Base-by-base conservation (phyloP, 2,113 vertebrate species). In the Panthera uncia region DNA sequence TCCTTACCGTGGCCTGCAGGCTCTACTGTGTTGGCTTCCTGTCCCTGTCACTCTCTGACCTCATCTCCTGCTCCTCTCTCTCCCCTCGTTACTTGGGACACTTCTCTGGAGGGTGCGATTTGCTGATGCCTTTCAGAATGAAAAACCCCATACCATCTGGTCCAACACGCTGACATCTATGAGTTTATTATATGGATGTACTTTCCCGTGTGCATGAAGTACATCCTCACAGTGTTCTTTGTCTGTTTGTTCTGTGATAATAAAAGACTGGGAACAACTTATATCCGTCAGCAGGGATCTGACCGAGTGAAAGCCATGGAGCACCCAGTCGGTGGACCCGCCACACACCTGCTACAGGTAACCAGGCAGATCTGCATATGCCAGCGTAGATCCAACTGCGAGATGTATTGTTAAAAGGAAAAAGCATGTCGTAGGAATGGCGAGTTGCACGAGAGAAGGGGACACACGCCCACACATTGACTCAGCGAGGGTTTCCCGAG, bases 201-300 rank as follows among this genome's bases (percentile, higher is more conserved):
- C 18, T 76, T 88, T 45, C 23, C 16, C 14, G 2, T 21, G n/a
- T 48, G 41, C 66, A 50, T 16, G 48, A 57, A 78, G 69, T 76
- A 38, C 13, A 11, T 52, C 23, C 65, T 48, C 65, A 36, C 10
- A 18, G 33, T 19, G 16, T 11, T 41, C 91, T 21, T 45, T 61
- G 50, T 73, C 81, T 80, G 25, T 68, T 61, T n/a, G 21, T 61
- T 92, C 48, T 55, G 14, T 69, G 66, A 82, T 55, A 65, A 55
- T 78, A 81, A 82, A 97, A 97, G 69, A 52, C 23, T 8, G 18
- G 79, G 41, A 68, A 61, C 79, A 86, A 14, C 11, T 73, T 76
- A 6, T 16, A n/a, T 63, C 33, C 21, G 65, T 84, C 82, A 82
- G 31, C 41, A 74, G 76, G 57, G 13, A 14, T 52, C 66, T 93